Percentiles rank a stretch among this genome's conserved stretches.
These are phyloP conservation scores for Vanessa cardui DNA, from an alignment of 2,888 invertebrate species.

Conservation along the genomic window DNA sequence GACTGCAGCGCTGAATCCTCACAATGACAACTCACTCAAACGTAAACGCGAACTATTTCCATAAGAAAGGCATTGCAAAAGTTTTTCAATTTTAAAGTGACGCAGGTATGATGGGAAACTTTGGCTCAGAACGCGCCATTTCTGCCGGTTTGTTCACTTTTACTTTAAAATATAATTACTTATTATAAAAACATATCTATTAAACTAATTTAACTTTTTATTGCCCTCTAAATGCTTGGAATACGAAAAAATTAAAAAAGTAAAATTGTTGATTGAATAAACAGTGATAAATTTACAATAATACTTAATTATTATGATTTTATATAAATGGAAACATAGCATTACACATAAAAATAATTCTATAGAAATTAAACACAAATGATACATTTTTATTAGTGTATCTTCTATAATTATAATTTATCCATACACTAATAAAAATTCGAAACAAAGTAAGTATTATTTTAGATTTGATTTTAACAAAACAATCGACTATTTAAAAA, in stretches of 20 bases:
- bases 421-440: too few species aligned
- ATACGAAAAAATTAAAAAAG: too few species aligned
- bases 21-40: conserved; percentile 81
- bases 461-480: conserved; percentile 8
- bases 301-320: too few species aligned
- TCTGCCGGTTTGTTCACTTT: conserved; percentile 37
- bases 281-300: too few species aligned
- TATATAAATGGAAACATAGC: too few species aligned
- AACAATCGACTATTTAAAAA: conserved; percentile 18
- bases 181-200: background rate
- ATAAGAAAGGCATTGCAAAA: conserved; percentile 81
- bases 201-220: background rate
- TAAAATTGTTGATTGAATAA: too few species aligned
- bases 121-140: conserved; percentile 67
- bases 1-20: conserved; percentile 69
- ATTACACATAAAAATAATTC: too few species aligned
- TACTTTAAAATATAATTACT: conserved; percentile 20
- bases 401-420: too few species aligned
- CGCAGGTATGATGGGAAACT: conserved; percentile 80
- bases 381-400: too few species aligned
- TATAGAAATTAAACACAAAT: too few species aligned
- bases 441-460: background rate
- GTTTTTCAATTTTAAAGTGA: conserved; percentile 83
- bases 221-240: too few species aligned
- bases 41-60: conserved; percentile 80